Evolutionary conservation across 2,797 vertebrate genomes (phyloP), one percentile per base, ranked within the genome.

Genomic region (Danio jaintianensis): DNA sequence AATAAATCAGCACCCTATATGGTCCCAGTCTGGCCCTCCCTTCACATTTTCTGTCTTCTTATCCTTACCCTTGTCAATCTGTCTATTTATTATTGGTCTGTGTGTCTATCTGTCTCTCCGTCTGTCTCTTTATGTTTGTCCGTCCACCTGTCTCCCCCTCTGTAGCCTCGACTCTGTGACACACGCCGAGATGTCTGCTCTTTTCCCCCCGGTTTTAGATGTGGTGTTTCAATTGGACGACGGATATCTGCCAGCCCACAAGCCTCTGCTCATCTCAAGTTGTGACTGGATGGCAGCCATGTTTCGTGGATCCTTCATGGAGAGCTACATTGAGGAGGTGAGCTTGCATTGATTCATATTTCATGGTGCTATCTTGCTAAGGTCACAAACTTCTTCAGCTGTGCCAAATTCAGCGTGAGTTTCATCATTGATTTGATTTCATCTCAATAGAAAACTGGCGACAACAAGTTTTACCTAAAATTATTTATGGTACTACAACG

Each of bases 251-350:
- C 95, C 95, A 0, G 96, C 96, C 1, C 96, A 97, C 88, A 97
- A 97, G 85, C 96, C 96, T 7, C 90, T 97, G 90, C 95, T 97
- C 82, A 95, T 97, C 55, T 95, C 96, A 0, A 96, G 96, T 91
- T 97, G 96, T 0, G 95, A 96, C 87, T 97, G 96, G 96, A 97
- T 97, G 96, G 94, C 95, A 6, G 96, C 96, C 83, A 96, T 97
- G 95, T 97, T 97, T 87, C 95, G 96, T 0, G 96, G 96, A 48
- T 94, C 95, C 18, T 97, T 97, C 87, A 94, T 95, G 83, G 96
- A 97, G 89, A 97, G 96, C 91, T 95, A 96, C 74, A 91, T 93
- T 0, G 87, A 94, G 0, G 94, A 96, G 95, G 96, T 97, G 75
- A 90, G 68, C 13, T 50, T 66, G 75, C 40, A 13, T 20, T 40